Evolutionary conservation across 1,140 invertebrate genomes (phyloP).

Genomic region (Copidosoma floridanum): DNA sequence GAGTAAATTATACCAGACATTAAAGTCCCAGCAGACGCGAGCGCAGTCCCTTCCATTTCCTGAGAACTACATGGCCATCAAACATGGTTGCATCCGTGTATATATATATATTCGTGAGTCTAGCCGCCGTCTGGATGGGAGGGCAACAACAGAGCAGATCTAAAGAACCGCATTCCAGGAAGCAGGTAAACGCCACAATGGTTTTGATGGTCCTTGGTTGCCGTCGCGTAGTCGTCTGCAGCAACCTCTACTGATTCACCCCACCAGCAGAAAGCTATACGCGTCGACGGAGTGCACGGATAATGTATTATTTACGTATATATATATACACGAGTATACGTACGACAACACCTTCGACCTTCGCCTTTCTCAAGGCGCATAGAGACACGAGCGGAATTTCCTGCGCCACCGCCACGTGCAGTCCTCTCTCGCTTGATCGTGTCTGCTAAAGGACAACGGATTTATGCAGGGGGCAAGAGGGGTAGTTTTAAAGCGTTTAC

Average conservation of each 20-base stretch:
- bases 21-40: too few species aligned
- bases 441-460: too few species aligned
- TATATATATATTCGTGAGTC: neutral
- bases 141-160: too few species aligned
- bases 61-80: neutral
- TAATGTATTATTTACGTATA: too few species aligned
- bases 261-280: too few species aligned
- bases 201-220: constrained; percentile 4
- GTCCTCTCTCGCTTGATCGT: too few species aligned
- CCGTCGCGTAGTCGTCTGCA: too few species aligned
- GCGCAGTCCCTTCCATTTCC: neutral
- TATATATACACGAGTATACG: neutral
- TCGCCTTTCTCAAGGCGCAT: too few species aligned
- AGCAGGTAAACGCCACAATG: neutral
- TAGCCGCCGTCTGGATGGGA: neutral
- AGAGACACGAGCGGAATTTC: constrained; percentile 4
- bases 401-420: neutral
- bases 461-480: too few species aligned
- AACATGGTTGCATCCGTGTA: neutral
- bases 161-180: neutral
- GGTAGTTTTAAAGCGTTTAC: neutral
- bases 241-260: too few species aligned
- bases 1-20: too few species aligned
- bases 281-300: too few species aligned
- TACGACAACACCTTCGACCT: constrained; percentile 3